Conservation (phyloP, 2,888 invertebrate species). For the Lithodes maja region DNA sequence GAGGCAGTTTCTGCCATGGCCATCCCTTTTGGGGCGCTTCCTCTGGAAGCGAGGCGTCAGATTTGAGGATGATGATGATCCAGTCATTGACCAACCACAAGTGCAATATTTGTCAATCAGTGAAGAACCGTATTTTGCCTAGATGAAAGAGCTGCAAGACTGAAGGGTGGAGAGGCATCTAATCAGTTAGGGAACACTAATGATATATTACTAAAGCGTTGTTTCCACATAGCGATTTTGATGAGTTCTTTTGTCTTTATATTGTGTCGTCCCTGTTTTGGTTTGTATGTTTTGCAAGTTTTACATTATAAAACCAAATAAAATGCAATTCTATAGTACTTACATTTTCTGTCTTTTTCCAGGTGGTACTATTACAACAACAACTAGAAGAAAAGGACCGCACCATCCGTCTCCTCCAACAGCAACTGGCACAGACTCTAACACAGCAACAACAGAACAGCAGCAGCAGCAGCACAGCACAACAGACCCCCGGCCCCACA, state of each 20-base stretch:
- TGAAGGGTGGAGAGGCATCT: background rate
- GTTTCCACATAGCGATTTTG: too few species aligned
- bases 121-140: background rate
- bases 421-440: constrained; percentile 79
- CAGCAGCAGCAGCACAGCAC: background rate
- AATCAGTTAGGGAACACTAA: background rate
- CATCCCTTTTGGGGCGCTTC: too few species aligned
- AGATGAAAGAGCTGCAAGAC: background rate
- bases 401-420: constrained; percentile 86
- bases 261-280: too few species aligned
- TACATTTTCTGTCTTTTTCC: constrained; percentile 1
- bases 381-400: constrained; percentile 91
- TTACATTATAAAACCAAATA: background rate
- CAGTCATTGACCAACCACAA: too few species aligned
- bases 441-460: background rate
- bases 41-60: too few species aligned
- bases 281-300: too few species aligned
- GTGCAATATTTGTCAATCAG: too few species aligned
- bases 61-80: too few species aligned
- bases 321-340: background rate
- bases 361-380: constrained; percentile 77
- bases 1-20: too few species aligned
- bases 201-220: background rate
- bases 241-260: too few species aligned
- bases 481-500: background rate